Conservation (phyloP, 2,113 vertebrate genomes). For the Scatophagus argus region DNA sequence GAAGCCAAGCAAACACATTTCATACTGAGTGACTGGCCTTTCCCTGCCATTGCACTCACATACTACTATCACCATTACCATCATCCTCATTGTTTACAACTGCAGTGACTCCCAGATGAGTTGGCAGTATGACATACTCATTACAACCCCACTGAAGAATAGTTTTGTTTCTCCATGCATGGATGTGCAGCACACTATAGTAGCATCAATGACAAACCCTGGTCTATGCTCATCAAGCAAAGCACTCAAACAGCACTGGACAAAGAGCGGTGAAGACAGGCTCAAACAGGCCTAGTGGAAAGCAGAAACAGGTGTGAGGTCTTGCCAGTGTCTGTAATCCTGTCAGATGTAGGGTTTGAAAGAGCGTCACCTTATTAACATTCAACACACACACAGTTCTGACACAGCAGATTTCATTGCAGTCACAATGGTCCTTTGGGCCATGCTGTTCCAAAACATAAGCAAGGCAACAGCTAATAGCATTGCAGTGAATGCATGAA, state of each 20-base stretch:
- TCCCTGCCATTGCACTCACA: conserved; percentile 33
- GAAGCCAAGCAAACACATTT: conserved; percentile 16
- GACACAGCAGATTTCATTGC: conserved; percentile 74
- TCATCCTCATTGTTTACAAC: conserved; percentile 34
- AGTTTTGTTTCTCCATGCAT: not conserved
- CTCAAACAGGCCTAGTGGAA: conserved; percentile 24
- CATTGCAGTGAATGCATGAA: conserved; percentile 46
- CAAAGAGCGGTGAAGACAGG: conserved; percentile 8
- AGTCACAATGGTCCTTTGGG: conserved; percentile 51
- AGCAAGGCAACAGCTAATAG: conserved; percentile 67
- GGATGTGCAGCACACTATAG: conserved; percentile 9
- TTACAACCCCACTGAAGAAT: conserved; percentile 1
- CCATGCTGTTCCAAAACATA: conserved; percentile 56
- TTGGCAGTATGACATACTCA: conserved; percentile 23
- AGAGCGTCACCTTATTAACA: conserved; percentile 63
- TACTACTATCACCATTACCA: conserved; percentile 34
- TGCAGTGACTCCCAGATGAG: conserved; percentile 7
- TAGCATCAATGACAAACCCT: conserved; percentile 20
- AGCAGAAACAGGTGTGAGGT: conserved; percentile 51
- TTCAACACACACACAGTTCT: conserved; percentile 63
- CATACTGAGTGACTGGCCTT: conserved; percentile 25
- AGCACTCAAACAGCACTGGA: conserved; percentile 33
- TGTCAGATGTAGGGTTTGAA: conserved; percentile 57
- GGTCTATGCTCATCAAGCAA: conserved; percentile 25
- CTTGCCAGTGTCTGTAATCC: conserved; percentile 39